Evolutionary conservation across 1,140 invertebrate genomes (phyloP), one percentile per base, ranked within the genome.

Genomic region (Cyclargus thomasi): DNA sequence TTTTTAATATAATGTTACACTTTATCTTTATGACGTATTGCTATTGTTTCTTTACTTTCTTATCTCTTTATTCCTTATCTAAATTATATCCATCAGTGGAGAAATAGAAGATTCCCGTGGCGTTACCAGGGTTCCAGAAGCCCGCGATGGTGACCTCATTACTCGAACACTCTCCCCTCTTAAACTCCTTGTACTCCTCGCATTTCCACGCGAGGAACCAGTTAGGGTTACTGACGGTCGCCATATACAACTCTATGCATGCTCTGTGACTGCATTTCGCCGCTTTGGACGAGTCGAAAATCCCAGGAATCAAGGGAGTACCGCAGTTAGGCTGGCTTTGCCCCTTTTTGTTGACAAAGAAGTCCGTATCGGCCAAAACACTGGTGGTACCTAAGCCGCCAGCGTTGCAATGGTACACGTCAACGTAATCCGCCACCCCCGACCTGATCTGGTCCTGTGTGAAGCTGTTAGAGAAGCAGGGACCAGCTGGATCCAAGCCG

Each of bases 331-430:
- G 92, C 64, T 92, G 92, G 5, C 80, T 75, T 2, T 78, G 65
- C 0, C 95, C 95, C 17, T 93, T 93, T 29, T 95, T 95, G 78
- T 97, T 97, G 0, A 95, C 94, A 80, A 95, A 97, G 89, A 97
- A 97, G 80, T 97, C 96, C 18, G 93, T 92, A 74, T 95, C 93
- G 11, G 95, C 95, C 57, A 85, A 75, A 36, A 87, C 78, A 65
- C 88, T 86, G 0, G 82, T 83, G 62, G 95, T 94, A 0, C 95
- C 95, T 77, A 95, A 94, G 29, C 92, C 93, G 11, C 94, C 94
- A 47, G 94, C 92, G 72, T 95, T 95, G 2, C 95, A 96, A 78
- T 96, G 95, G 76, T 96, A 95, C 6, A 94, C 92, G 78, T 96
- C 95, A 0, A 94, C 93, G 62, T 94, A 94, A n/a, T 92, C 90